Evolutionary conservation across 2,888 invertebrate genomes (phyloP), one percentile per base, ranked within the genome.

Genomic region (Chromoteleia sp.): DNA sequence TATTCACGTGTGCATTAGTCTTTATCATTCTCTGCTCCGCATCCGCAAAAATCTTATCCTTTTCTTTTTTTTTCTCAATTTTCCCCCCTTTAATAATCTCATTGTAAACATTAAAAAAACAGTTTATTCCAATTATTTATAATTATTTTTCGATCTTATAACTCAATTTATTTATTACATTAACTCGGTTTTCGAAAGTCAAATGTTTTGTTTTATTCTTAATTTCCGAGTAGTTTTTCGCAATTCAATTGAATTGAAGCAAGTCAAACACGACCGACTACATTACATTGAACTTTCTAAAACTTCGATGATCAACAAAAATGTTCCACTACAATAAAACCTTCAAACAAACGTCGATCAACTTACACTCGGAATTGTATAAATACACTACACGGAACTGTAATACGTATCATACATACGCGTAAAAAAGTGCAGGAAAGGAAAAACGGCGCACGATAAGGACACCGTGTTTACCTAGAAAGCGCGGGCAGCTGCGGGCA

Each of bases 391-490:
- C 17, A 33, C 12, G 5, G 33, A 39, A 41, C 50, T 50, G 48
- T 67, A 67, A 67, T 58, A 52, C 58, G 75, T 67, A 75, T 75
- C 50, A 75, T 56, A 75, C 58, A 75, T 59, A 56, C 29, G 25
- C 48, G 36, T 3, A 17, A 67, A 67, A 65, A 75, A 67, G 43
- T 30, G 17, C 25, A 17, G 48, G 25, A 14, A 14, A 61, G 29
- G 29, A 77, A 63, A 41, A 48, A 56, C 17, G 15, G 12, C 7
- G 10, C 17, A 17, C 54, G 61, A 73, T 59, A 74, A 73, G 59
- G 39, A 12, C 43, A 33, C 19, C 59, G 29, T 71, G 50, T 71
- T 70, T 73, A 73, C 63, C 48, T 56, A 30, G 68, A 56, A 15
- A 36, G 58, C 15, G 14, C 29, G 61, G 68, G 58, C 65, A 50